These are phyloP conservation scores for Ophiodon elongatus DNA, from an alignment of 2,113 vertebrate genomes.

Conservation along the genomic window DNA sequence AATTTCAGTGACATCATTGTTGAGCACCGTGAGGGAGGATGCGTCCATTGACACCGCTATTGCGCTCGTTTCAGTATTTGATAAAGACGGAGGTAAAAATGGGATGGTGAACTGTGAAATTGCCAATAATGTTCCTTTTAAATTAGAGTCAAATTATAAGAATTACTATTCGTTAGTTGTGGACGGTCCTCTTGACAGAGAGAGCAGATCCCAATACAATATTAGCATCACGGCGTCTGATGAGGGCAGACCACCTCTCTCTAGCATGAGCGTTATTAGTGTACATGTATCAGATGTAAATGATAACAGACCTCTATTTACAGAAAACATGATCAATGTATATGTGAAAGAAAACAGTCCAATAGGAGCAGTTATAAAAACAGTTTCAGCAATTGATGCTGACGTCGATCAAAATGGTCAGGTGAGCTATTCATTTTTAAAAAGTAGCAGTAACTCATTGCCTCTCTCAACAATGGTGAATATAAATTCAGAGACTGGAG, in stretches of 20 bases:
- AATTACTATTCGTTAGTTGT: slow-evolving; percentile 84
- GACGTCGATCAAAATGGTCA: slow-evolving; percentile 76
- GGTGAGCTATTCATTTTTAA: slow-evolving; percentile 82
- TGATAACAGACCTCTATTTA: not conserved
- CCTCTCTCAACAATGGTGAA: slow-evolving; percentile 82
- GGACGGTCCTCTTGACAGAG: slow-evolving; percentile 68
- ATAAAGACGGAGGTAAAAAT: slow-evolving; percentile 86
- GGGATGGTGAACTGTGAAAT: slow-evolving; percentile 70
- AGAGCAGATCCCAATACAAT: not conserved
- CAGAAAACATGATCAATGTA: slow-evolving; percentile 29
- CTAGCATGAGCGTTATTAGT: slow-evolving; percentile 20
- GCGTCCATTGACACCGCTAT: slow-evolving; percentile 84
- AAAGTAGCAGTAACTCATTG: slow-evolving; percentile 67
- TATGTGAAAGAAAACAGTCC: slow-evolving; percentile 75
- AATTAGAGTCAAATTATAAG: slow-evolving; percentile 71
- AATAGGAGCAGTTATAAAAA: slow-evolving; percentile 40
- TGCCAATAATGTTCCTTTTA: slow-evolving; percentile 36
- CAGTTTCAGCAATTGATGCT: slow-evolving; percentile 41
- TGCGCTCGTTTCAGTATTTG: slow-evolving; percentile 86
- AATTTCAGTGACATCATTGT: slow-evolving; percentile 78
- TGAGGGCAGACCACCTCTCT: slow-evolving; percentile 57
- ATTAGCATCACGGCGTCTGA: not conserved
- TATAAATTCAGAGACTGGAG: slow-evolving; percentile 84
- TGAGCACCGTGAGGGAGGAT: slow-evolving; percentile 86
- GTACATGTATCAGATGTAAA: not conserved